phyloP scores from a whole-genome alignment of 2,797 vertebrate species.

The Toxotes lorentzi region DNA sequence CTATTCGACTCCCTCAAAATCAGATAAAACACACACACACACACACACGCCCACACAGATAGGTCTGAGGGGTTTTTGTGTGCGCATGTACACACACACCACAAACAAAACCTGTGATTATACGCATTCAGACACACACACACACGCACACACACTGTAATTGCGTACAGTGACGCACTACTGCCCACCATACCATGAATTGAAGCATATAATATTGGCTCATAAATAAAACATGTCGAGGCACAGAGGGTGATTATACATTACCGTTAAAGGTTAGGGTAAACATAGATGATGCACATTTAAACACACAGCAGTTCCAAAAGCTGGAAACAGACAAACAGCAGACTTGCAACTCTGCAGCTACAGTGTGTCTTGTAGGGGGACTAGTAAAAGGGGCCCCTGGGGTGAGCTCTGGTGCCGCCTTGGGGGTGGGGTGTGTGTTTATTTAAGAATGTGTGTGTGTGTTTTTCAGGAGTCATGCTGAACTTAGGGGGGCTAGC shows the following conservation, averaged over 20 bases:
- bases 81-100: conserved; percentile 36
- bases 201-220: conserved; percentile 61
- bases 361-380: conserved; percentile 35
- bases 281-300: conserved; percentile 61
- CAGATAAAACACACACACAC: conserved; percentile 49
- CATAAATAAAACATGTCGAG: conserved; percentile 67
- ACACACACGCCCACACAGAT: conserved; percentile 20
- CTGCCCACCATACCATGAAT: conserved; percentile 56
- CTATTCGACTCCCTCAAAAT: conserved; percentile 51
- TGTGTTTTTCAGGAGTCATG: conserved; percentile 56
- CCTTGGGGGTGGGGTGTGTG: conserved; percentile 59
- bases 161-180: conserved; percentile 74
- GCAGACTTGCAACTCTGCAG: conserved; percentile 36
- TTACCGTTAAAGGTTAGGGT: conserved; percentile 50
- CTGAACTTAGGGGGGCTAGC: conserved; percentile 63
- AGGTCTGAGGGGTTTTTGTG: conserved; percentile 48
- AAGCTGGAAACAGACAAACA: conserved; percentile 43
- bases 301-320: conserved; percentile 33
- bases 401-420: conserved; percentile 49
- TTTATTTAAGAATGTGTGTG: conserved; percentile 69
- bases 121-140: conserved; percentile 44
- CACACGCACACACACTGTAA: conserved; percentile 56
- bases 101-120: conserved; percentile 77
- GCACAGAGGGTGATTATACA: conserved; percentile 59
- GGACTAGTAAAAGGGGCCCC: conserved; percentile 56